phyloP scores from a whole-genome alignment of 2,797 vertebrate species.

The Pseudomugil tenellus region DNA sequence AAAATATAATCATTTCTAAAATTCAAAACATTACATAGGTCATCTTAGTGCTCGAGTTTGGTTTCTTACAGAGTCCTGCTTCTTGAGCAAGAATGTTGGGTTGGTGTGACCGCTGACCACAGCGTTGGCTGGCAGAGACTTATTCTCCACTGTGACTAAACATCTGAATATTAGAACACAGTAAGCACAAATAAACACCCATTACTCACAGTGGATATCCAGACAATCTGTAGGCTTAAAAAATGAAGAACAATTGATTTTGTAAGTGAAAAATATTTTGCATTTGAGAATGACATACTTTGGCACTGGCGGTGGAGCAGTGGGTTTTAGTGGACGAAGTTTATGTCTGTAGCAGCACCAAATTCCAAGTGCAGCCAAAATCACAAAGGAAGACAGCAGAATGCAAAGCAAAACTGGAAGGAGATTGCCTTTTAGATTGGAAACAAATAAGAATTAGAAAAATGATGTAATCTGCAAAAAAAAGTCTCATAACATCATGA shows the following conservation, averaged over 20 bases:
- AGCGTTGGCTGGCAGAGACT: slow-evolving; percentile 27
- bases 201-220: slow-evolving; percentile 3
- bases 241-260: fast-evolving
- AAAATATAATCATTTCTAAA: background rate
- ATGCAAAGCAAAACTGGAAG: slow-evolving; percentile 68
- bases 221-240: background rate
- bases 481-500: background rate
- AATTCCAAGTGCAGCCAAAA: slow-evolving; percentile 65
- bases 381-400: slow-evolving; percentile 57
- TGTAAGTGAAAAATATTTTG: background rate
- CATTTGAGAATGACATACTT: slow-evolving; percentile 44
- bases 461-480: background rate
- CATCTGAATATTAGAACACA: slow-evolving; percentile 53
- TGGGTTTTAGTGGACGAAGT: slow-evolving; percentile 65
- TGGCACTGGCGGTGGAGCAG: slow-evolving; percentile 50
- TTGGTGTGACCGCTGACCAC: slow-evolving; percentile 73
- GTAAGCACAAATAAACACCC: background rate
- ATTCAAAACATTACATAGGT: background rate
- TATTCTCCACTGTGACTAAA: slow-evolving; percentile 48
- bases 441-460: slow-evolving; percentile 17
- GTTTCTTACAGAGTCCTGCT: slow-evolving; percentile 69
- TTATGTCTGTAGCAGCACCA: slow-evolving; percentile 76
- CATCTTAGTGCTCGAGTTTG: background rate
- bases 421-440: slow-evolving; percentile 53
- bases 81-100: slow-evolving; percentile 79